A percentile compares a stretch with the other conserved stretches of the same genome.
These are phyloP conservation scores for Craterocephalus amniculus DNA, from an alignment of 2,797 vertebrate genomes.

Conservation along the genomic window DNA sequence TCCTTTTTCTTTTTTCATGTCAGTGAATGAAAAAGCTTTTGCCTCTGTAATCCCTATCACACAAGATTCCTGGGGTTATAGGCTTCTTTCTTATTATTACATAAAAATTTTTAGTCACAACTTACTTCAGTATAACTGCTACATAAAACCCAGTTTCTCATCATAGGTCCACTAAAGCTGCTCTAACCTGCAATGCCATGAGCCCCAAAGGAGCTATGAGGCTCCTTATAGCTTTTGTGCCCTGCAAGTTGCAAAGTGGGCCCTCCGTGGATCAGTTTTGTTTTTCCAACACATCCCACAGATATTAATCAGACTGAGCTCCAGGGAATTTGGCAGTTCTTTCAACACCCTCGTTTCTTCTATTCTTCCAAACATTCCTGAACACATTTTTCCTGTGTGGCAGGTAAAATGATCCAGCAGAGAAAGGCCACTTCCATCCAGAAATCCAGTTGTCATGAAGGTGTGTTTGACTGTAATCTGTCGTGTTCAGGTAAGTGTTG, in stretches of 20 bases:
- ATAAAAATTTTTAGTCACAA: no score
- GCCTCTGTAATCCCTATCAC: no score
- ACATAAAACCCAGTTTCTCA: neutral
- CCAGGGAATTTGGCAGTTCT: neutral
- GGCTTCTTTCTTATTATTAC: no score
- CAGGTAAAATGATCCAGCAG: neutral
- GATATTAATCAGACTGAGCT: neutral
- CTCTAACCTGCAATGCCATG: neutral
- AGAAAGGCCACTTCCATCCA: no score
- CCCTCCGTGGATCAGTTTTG: neutral
- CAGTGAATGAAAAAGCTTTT: no score
- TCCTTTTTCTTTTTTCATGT: no score
- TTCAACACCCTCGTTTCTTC: neutral
- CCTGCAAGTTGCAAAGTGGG: neutral
- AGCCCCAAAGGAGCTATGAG: neutral
- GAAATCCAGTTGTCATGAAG: neutral
- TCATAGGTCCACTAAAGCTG: neutral
- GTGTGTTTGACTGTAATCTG: neutral
- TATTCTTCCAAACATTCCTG: neutral
- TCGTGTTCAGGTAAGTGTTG: no score
- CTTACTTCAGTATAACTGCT: no score
- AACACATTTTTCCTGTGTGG: neutral
- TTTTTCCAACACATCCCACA: neutral
- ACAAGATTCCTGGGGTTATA: no score
- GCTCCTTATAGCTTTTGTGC: neutral